These are phyloP conservation scores for Montipora cactus DNA, from an alignment of 64 coral and sea anemone species.

Conservation along the genomic window DNA sequence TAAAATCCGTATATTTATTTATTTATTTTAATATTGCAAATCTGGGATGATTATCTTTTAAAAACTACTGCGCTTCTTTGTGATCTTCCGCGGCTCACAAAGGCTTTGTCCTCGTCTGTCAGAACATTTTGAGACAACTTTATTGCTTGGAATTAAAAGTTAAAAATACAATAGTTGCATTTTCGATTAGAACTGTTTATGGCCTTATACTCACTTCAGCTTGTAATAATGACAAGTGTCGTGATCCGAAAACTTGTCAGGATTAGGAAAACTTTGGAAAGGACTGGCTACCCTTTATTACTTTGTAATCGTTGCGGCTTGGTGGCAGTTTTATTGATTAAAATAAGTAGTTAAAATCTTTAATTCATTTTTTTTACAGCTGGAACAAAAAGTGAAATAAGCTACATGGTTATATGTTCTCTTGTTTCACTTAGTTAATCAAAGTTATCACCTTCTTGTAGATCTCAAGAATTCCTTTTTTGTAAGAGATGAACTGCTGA, in stretches of 20 bases:
- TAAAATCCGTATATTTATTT: slow-evolving; percentile 2
- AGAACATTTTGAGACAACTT: neutral
- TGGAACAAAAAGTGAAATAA: too few species aligned
- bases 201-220: neutral
- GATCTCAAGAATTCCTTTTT: too few species aligned
- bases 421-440: too few species aligned
- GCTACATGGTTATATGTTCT: too few species aligned
- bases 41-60: neutral
- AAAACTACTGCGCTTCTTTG: neutral
- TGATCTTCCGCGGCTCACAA: slow-evolving; percentile 22
- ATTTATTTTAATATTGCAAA: neutral
- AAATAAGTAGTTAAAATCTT: too few species aligned
- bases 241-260: neutral
- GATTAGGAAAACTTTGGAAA: neutral
- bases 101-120: neutral
- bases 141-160: neutral
- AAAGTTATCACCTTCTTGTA: too few species aligned
- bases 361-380: too few species aligned
- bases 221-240: neutral
- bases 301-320: neutral
- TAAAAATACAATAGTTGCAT: neutral
- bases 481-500: too few species aligned
- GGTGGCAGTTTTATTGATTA: neutral
- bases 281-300: neutral
- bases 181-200: neutral